phyloP scores from a whole-genome alignment of 2,888 invertebrate genomes.

The Thera britannica region DNA sequence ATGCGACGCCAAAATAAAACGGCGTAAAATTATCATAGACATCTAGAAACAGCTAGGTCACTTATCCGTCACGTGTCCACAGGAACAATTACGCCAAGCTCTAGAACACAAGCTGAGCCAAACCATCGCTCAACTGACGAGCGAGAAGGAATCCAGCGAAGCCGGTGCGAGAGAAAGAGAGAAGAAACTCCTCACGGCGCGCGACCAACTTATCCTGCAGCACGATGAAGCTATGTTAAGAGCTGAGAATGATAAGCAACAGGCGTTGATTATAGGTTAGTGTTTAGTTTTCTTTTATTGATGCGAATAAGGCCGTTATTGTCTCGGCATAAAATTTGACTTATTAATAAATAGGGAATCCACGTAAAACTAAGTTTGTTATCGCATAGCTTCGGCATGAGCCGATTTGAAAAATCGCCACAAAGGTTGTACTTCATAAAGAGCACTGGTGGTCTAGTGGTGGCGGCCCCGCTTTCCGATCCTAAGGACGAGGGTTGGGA shows the following conservation, averaged over 20 bases:
- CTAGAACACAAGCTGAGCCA: slow-evolving; percentile 93
- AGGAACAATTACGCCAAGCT: slow-evolving; percentile 89
- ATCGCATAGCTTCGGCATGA: no score
- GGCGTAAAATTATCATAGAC: no score
- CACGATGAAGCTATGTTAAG: slow-evolving; percentile 95
- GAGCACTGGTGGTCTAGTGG: no score
- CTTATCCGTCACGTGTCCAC: not conserved
- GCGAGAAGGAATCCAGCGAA: slow-evolving; percentile 92
- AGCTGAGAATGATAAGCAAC: slow-evolving; percentile 98
- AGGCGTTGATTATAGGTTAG: slow-evolving; percentile 92
- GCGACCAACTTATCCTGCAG: slow-evolving; percentile 94
- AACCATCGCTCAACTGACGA: slow-evolving; percentile 88
- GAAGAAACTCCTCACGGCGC: slow-evolving; percentile 90
- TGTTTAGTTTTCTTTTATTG: not conserved
- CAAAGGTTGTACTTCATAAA: no score
- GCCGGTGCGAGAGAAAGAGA: slow-evolving; percentile 90
- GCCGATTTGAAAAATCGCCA: no score
- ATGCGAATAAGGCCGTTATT: not conserved
- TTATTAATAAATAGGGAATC: no score
- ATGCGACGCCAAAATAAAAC: no score
- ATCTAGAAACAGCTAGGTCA: no score
- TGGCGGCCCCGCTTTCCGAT: no score
- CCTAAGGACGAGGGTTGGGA: no score
- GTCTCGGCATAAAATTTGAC: no score
- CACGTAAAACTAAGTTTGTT: no score